Base-by-base conservation (phyloP, 2,888 invertebrate species). In the Peribatodes rhomboidaria region DNA sequence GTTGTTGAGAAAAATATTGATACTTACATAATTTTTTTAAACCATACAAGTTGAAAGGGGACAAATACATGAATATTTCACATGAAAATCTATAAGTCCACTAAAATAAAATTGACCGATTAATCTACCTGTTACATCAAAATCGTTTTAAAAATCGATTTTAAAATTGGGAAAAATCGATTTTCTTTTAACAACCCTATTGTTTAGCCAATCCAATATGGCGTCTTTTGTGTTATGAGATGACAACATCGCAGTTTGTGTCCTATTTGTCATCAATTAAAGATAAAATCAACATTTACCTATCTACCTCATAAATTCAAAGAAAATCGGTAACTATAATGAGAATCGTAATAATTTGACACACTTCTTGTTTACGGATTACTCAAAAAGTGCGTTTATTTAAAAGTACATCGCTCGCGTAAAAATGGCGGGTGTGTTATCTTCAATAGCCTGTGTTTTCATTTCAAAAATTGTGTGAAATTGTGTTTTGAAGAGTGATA, bases 381-480 rank as follows among this genome's bases (percentile, higher is more conserved):
- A 79, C 74, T 73, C 75, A 78, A 80, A 69, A 74, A 83, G 82
- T 87, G 87, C 84, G 85, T 84, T 80, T 81, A 81, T 80, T n/a
- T 81, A 85, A 88, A 88, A 88, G 90, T 90, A 89, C 86, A 85
- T 86, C 73, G 84, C 84, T 89, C 87, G 84, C 81, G 86, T 89
- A 89, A 93, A 93, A 93, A 93, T 94, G 93, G 93, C 93, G 93
- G 93, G 92, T 90, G 92, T 92, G 90, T 90, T 92, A 92, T 90
- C 92, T 91, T 86, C 89, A 86, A 65, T 82, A 85, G 87, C 83
- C 84, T 89, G 90, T 93, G 92, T 92, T 92, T 91, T 91, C 87
- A 82, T 92, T 87, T 81, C 84, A 80, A 80, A 82, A 76, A 79
- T 82, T 88, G 86, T 87, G 85, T 88, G 78, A 76, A 78, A 72